Evolutionary conservation across 2,797 vertebrate genomes (phyloP).

Genomic region (Chelon auratus): DNA sequence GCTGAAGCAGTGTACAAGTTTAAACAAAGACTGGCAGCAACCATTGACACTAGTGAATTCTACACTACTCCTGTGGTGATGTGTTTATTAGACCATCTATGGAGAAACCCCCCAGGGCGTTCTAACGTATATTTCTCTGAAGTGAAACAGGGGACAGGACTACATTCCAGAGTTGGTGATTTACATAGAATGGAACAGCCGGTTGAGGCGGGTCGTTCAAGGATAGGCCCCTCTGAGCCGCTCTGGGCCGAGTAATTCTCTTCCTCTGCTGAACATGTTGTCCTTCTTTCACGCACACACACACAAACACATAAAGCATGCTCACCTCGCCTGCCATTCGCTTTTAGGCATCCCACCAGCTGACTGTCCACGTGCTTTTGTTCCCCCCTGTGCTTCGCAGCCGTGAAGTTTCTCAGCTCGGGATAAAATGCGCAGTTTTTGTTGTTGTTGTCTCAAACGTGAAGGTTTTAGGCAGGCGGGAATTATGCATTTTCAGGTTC

Average conservation of each 20-base stretch:
- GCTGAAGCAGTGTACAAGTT: constrained; percentile 14
- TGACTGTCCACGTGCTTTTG: constrained; percentile 47
- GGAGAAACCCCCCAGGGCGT: not conserved
- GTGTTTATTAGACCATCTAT: not conserved
- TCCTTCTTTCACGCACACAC: constrained; percentile 45
- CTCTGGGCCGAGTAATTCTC: constrained; percentile 53
- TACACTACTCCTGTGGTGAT: not conserved
- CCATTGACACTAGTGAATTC: constrained; percentile 7
- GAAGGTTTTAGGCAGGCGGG: not conserved
- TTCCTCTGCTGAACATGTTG: constrained; percentile 62
- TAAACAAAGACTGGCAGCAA: constrained; percentile 30
- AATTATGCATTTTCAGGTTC: constrained; percentile 1
- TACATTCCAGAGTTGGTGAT: constrained; percentile 49
- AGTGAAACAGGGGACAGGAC: constrained; percentile 17
- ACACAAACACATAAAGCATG: constrained; percentile 42
- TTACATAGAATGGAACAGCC: constrained; percentile 67
- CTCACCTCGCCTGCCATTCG: constrained; percentile 40
- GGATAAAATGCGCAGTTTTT: not conserved
- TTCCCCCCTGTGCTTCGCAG: constrained; percentile 28
- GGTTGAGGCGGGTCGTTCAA: constrained; percentile 62
- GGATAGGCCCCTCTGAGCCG: constrained; percentile 59
- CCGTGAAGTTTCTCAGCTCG: constrained; percentile 13
- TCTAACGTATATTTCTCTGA: constrained; percentile 4
- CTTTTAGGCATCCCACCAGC: constrained; percentile 60
- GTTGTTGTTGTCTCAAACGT: constrained; percentile 16